Base-by-base conservation (phyloP, 2,888 invertebrate species). In the Pollenia labialis region DNA sequence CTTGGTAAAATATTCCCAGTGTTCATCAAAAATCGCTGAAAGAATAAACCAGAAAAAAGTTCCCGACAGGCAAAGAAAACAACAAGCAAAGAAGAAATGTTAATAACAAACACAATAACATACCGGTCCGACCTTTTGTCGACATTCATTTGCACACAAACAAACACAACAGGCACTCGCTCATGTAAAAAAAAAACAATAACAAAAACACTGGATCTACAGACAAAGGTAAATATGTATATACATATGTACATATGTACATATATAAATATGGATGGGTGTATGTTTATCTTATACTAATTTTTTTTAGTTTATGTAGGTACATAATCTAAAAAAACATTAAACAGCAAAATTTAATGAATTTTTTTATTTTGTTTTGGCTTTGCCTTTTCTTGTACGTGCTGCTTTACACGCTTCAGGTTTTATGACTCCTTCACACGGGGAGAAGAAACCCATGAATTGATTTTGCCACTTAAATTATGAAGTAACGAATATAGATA, bases 41-140 rank as follows among this genome's bases (percentile, higher is more conserved):
- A 46, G 11, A 77, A 54, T 44, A 46, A 48, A 46, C 11, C 7
- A 23, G 50, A 52, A 50, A 23, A 69, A 56, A n/a, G 40, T 18
- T 48, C 23, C 40, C 60, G 52, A n/a, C 44, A 42, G 46, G 18
- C 14, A 71, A 7, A 68, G 4, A 69, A 52, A 64, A 46, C 50
- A 62, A 42, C 50, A 62, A 42, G n/a, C 42, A 50, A 32, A 23
- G n/a, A 23, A 71, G 14, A 74, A 58, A 12, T 42, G 12, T 44
- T 56, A 66, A 74, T n/a, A 58, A 71, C 1, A 64, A 52, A 46
- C 32, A 18, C 40, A 42, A 8, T 23, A 52, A 48, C 46, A 56
- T 58, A 77, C 83, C 83, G 77, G 76, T 71, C 76, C 75, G 81
- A 85, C 80, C 85, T 85, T 85, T 81, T 64, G 64, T 81, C 76